Evolutionary conservation across 2,113 vertebrate species (phyloP).

Genomic region (Blennius ocellaris): DNA sequence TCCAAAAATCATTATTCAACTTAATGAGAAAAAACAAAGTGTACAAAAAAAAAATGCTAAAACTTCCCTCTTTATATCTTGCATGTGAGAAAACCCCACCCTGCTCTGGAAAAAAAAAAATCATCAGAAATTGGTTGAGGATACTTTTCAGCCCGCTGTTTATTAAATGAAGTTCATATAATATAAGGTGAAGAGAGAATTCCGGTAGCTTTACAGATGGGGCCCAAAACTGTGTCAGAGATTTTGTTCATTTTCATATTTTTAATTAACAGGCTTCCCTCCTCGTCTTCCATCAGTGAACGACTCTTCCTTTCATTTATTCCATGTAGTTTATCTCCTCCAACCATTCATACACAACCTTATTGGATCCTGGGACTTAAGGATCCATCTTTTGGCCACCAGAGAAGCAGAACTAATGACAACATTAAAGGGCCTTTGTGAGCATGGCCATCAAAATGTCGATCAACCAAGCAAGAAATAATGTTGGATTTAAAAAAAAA

Average conservation of each 20-base stretch:
- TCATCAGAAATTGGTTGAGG: conserved; percentile 36
- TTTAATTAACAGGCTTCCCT: conserved; percentile 80
- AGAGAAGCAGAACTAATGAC: conserved; percentile 87
- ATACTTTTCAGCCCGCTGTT: conserved; percentile 34
- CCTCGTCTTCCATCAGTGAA: conserved; percentile 74
- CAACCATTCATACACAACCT: conserved; percentile 79
- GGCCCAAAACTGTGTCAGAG: conserved; percentile 70
- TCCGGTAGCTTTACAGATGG: conserved; percentile 56
- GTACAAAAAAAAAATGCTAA: conserved; percentile 1
- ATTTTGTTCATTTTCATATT: conserved; percentile 85
- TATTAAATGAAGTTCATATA: conserved; percentile 54
- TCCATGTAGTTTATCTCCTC: conserved; percentile 83
- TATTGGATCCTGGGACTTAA: conserved; percentile 76
- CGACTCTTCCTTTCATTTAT: conserved; percentile 73
- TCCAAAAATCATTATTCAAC: conserved; percentile 26
- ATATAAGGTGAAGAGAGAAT: conserved; percentile 59
- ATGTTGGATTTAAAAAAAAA: conserved; percentile 71
- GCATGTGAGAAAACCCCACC: conserved; percentile 24
- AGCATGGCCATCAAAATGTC: conserved; percentile 78
- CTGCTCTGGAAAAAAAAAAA: conserved; percentile 28
- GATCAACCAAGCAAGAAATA: conserved; percentile 85
- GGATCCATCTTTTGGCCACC: conserved; percentile 83
- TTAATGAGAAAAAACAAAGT: conserved; percentile 14
- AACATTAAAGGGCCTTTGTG: conserved; percentile 83
- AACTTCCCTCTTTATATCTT: conserved; percentile 17